Evolutionary conservation across 2,797 vertebrate species (phyloP), one percentile per base, ranked within the genome.

Genomic region (Gephyroberyx darwinii): DNA sequence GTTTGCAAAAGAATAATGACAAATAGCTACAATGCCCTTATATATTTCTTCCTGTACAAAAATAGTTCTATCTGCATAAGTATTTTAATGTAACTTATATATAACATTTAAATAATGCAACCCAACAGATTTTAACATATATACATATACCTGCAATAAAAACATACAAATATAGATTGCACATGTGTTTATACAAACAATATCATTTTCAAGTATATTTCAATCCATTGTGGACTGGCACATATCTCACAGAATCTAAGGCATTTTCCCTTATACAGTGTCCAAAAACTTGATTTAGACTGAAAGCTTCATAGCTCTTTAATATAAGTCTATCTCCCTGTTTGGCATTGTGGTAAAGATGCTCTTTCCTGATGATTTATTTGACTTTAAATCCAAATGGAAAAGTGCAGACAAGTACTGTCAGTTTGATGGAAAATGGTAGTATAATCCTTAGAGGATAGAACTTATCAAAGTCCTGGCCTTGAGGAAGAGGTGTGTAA

Each of bases 91-190:
- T 90, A 89, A 92, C 82, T 57, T 89, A 80, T 92, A 92, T 92
- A 93, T 92, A 92, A 93, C 88, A 92, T 92, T 94, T 95, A 94
- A 95, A 95, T 94, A 94, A 91, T 84, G 77, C 66, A 89, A 91
- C 87, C 87, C 91, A 54, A 76, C 74, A 65, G 65, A 51, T 75
- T 81, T 64, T 71, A 73, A 69, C 76, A 83, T 90, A 93, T 94
- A 92, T 93, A 95, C 92, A 94, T 65, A 92, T 88, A 94, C 79
- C 85, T 86, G 80, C 84, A 88, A 89, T 88, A 79, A 89, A 90
- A 83, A 88, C 66, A 61, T 89, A 89, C 82, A 91, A 85, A 92
- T 86, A 91, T 91, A 89, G 89, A 95, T 94, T 95, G 94, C 94
- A 95, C 93, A 78, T 92, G 87, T 87, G 91, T 93, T 90, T 92